Evolutionary conservation across 1,140 invertebrate species (phyloP), one percentile per base, ranked within the genome.

Genomic region (Luehdorfia chinensis): DNA sequence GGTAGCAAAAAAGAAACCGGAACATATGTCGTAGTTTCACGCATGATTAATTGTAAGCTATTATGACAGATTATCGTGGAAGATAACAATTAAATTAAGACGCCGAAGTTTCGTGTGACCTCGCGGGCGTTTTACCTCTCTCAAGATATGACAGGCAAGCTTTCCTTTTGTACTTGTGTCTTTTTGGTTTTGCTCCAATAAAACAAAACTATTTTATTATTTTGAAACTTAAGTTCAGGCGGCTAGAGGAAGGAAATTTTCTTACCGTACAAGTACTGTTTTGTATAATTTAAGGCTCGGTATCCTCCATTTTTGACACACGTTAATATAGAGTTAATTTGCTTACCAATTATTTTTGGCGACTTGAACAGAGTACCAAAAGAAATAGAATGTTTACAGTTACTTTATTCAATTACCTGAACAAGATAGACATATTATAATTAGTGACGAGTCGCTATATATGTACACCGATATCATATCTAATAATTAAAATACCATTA

Each of bases 71-170:
- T 80, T 64, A 66, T 75, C 64, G 70, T 71, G 66, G 54, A 21
- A 50, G 76, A 80, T 80, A 74, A 72, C 55, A 62, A 64, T 65
- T 72, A 68, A 73, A 75, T 75, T 66, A 76, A 78, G 73, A 69
- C 61, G 66, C 69, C 59, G 55, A 50, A 64, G 55, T 32, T 36
- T 54, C 41, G 49, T 60, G 63, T 66, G 71, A 67, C 64, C 57
- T 55, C 49, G 44, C 47, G 33, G 32, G 48, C 49, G 55, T 62
- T 43, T 30, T 55, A 34, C 33, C 19, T 37, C 8, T 19, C 11
- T 36, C 8, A 36, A 4, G 6, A 15, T 2, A 8, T 7, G 13
- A 15, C 13, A 32, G 19, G 19, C 11, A 6, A 7, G 12, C 31
- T 32, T 8, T 15, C 31, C 4, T 7, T 16, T 23, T 25, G 11